Evolutionary conservation across 2,797 vertebrate genomes (phyloP).

Genomic region (Mus spretus): DNA sequence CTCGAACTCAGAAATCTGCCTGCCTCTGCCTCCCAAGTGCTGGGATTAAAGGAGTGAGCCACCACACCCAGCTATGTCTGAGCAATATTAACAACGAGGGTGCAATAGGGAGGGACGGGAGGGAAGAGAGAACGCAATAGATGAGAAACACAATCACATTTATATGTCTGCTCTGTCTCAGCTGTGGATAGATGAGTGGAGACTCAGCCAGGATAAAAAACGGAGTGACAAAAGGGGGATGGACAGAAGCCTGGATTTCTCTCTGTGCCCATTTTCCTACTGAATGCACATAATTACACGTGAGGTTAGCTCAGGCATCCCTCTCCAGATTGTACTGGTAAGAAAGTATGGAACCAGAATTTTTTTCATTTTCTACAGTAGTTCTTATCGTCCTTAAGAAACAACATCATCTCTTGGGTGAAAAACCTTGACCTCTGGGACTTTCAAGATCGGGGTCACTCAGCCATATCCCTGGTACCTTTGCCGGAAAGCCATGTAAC

Average conservation of each 20-base stretch:
- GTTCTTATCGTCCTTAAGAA: not conserved
- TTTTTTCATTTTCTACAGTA: not conserved
- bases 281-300: too few relatives aligned
- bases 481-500: fast-evolving
- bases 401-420: not conserved
- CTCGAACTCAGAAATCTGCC: too few relatives aligned
- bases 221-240: too few relatives aligned
- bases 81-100: not conserved
- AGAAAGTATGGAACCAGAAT: not conserved
- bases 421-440: fast-evolving
- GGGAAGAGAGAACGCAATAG: not conserved
- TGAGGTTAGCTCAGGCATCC: not conserved
- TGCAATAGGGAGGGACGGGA: too few relatives aligned
- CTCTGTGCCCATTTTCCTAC: fast-evolving
- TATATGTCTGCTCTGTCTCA: fast-evolving
- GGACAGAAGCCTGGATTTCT: not conserved
- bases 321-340: not conserved
- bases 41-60: too few relatives aligned
- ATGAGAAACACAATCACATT: not conserved
- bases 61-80: too few relatives aligned
- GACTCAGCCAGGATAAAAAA: not conserved
- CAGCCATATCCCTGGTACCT: not conserved
- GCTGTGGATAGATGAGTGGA: too few relatives aligned
- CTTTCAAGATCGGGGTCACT: not conserved
- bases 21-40: too few relatives aligned